phyloP scores from a whole-genome alignment of 2,113 vertebrate species.

The Haplochromis burtoni region DNA sequence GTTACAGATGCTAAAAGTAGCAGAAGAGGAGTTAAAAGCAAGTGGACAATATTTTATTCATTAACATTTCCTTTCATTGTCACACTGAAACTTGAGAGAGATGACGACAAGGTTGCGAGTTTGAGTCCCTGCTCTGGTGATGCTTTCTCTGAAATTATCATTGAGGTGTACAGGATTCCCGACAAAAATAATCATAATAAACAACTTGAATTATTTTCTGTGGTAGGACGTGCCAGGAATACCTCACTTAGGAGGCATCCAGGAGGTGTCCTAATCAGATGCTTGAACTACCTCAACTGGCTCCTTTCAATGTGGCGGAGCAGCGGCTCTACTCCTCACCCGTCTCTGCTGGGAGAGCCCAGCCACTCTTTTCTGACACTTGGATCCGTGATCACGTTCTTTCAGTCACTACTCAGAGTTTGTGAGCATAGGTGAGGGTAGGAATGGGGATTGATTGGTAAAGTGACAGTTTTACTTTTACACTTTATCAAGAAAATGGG shows the following conservation, averaged over 20 bases:
- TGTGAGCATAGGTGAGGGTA: background rate
- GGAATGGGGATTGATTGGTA: background rate
- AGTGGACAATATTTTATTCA: background rate
- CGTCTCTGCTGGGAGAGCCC: background rate
- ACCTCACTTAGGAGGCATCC: background rate
- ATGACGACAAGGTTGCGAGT: rapidly evolving
- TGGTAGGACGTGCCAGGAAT: rapidly evolving
- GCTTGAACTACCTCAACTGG: background rate
- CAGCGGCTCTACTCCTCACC: background rate
- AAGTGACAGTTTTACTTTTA: background rate
- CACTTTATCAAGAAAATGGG: background rate
- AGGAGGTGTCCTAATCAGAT: background rate
- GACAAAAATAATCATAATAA: background rate
- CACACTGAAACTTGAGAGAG: background rate
- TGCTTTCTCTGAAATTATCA: background rate
- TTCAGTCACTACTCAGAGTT: background rate
- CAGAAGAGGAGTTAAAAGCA: background rate
- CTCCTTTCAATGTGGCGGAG: background rate
- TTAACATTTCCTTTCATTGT: background rate
- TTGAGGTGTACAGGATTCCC: background rate
- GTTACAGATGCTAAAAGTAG: background rate
- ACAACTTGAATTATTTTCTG: background rate
- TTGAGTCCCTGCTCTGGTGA: background rate
- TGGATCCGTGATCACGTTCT: background rate
- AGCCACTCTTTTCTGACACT: background rate